These are phyloP conservation scores for Anas platyrhynchos DNA, from an alignment of 2,113 vertebrate species.

Conservation along the genomic window DNA sequence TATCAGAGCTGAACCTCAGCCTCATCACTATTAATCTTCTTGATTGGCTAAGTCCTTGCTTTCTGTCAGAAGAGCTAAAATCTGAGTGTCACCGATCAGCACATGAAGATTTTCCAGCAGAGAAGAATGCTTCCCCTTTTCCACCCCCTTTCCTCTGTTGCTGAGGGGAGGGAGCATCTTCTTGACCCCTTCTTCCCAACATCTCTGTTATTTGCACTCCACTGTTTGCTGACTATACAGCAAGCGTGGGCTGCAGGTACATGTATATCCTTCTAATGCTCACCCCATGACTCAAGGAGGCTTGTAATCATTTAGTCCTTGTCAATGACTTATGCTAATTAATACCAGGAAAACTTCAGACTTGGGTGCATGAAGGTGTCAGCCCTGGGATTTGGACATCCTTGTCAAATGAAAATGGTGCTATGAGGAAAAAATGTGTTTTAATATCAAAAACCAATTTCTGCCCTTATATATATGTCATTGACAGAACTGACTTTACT, in stretches of 20 bases:
- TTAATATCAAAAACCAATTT: not conserved
- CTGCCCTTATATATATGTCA: not conserved
- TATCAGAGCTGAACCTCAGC: conserved; percentile 56
- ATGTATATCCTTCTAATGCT: not conserved
- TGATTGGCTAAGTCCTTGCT: conserved; percentile 48
- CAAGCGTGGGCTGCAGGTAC: not conserved
- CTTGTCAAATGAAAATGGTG: not conserved
- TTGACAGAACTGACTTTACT: not conserved
- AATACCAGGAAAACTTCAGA: not conserved
- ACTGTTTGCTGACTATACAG: not conserved
- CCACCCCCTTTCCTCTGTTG: not conserved
- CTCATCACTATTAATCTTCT: conserved; percentile 51
- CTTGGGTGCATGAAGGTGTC: not conserved
- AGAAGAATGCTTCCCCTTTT: not conserved
- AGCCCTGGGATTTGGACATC: not conserved
- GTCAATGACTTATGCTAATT: not conserved
- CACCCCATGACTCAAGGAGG: rapidly evolving
- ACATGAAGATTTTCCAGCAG: not conserved
- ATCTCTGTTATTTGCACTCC: not conserved
- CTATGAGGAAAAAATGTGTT: not conserved
- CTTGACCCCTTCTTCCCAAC: not conserved
- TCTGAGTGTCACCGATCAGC: not conserved
- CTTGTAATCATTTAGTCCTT: not conserved
- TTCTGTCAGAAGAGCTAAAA: conserved; percentile 61
- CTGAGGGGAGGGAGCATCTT: not conserved